Base-by-base conservation (phyloP, 2,888 invertebrate species). In the Cacoxenus indagator region DNA sequence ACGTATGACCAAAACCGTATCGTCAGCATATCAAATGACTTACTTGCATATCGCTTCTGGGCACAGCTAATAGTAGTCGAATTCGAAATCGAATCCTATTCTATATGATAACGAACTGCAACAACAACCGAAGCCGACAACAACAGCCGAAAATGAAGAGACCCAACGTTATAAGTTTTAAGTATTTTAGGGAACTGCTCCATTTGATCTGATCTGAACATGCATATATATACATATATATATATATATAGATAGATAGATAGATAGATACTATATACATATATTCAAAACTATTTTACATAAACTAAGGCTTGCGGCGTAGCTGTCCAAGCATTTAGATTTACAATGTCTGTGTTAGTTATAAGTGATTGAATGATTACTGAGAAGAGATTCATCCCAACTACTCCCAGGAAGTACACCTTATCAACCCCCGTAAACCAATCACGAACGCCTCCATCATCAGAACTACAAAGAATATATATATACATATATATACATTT, bases 21-120 rank as follows among this genome's bases (percentile, higher is more conserved):
- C 80, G 77, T 80, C 78, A 78, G 82, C 80, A 81, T 81, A 81
- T 81, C 80, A 81, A 81, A 81, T 80, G 82, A 80, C 77, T n/a
- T n/a, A n/a, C n/a, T 54, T 80, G 80, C 80, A 81, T 81, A 81
- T 81, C 80, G 22, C 43, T 80, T 77, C 73, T 82, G 80, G 80
- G 80, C 80, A 80, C 80, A 81, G 79, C 19, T 22, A 17, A 51
- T 9, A 11, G 8, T 37, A 37, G 14, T 37, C 37, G 14, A 37
- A 37, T n/a, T 37, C 37, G 37, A 37, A 11, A 11, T 37, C 14
- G 37, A 37, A 11, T 37, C 14, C 2, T 37, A 37, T 8, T 17
- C 3, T 51, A 51, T 19, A 14, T 51, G 19, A 51, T 22, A 6
- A 51, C 22, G 11, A 19, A 14, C 43, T 43, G 43, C 37, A 61